Evolutionary conservation across 2,113 vertebrate species (phyloP).

Genomic region (Alouatta palliata): DNA sequence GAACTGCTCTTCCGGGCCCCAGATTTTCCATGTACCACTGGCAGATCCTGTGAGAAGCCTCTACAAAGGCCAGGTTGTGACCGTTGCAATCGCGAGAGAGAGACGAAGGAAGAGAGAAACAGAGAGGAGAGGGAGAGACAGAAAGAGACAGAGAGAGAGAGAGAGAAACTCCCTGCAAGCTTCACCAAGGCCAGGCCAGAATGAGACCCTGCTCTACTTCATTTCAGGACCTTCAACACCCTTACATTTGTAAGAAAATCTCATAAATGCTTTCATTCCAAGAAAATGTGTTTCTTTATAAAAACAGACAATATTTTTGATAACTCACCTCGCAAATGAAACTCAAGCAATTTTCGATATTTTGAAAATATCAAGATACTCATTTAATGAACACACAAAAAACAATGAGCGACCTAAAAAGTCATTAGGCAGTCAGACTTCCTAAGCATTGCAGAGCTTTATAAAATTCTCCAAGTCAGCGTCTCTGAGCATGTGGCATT

Average conservation of each 20-base stretch:
- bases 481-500: neutral
- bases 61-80: neutral
- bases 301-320: neutral
- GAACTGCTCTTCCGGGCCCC: neutral
- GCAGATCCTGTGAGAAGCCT: neutral
- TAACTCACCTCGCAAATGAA: constrained; percentile 36
- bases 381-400: neutral
- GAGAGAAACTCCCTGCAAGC: neutral
- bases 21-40: neutral
- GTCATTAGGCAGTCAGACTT: constrained; percentile 40
- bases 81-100: neutral
- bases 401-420: constrained; percentile 9
- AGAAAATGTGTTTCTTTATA: neutral
- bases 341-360: constrained; percentile 26
- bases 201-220: constrained; percentile 4
- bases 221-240: constrained; percentile 75
- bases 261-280: constrained; percentile 73
- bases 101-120: no score
- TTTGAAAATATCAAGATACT: neutral
- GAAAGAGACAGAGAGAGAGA: neutral
- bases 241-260: constrained; percentile 64
- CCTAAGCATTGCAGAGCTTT: neutral
- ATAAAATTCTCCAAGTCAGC: neutral
- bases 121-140: no score
- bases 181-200: constrained; percentile 70